Evolutionary conservation across 2,888 invertebrate genomes (phyloP).

Genomic region (Arge pagana): DNA sequence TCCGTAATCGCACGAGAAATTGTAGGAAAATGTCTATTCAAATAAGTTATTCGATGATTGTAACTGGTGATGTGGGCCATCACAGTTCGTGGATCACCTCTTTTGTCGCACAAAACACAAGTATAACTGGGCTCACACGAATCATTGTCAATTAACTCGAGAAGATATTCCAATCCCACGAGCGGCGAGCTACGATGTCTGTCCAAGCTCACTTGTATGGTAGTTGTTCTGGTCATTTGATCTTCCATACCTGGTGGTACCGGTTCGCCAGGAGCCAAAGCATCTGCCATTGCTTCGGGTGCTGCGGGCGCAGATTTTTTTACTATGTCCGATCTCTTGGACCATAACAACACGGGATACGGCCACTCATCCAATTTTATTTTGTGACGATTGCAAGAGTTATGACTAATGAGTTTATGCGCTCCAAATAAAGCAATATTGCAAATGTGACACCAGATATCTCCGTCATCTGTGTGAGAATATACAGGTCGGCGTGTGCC

Average conservation of each 20-base stretch:
- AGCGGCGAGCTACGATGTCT: conserved; percentile 61
- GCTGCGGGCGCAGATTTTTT: conserved; percentile 39
- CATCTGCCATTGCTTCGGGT: conserved; percentile 36
- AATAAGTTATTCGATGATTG: conserved; percentile 74
- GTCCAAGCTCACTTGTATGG: conserved; percentile 63
- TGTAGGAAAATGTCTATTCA: conserved; percentile 69
- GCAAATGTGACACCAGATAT: conserved; percentile 57
- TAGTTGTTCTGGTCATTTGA: conserved; percentile 59
- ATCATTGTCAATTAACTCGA: conserved; percentile 72
- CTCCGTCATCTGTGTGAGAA: conserved; percentile 54
- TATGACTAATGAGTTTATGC: conserved; percentile 54
- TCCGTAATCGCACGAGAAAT: conserved; percentile 65
- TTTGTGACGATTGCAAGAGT: conserved; percentile 55
- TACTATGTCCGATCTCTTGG: conserved; percentile 47
- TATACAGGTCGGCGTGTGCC: conserved; percentile 54
- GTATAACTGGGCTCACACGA: conserved; percentile 75
- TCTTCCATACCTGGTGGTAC: conserved; percentile 74
- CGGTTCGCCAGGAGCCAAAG: conserved; percentile 68
- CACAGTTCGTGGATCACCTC: conserved; percentile 78
- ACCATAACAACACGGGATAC: conserved; percentile 55
- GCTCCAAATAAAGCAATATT: conserved; percentile 54
- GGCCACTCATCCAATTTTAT: conserved; percentile 55
- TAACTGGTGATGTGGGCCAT: conserved; percentile 79
- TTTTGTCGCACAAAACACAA: conserved; percentile 79
- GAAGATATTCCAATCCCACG: conserved; percentile 78